A percentile compares a stretch with the other conserved stretches of the same genome.
Evolutionary conservation across 2,797 vertebrate species (phyloP).

Genomic region (Eulemur albifrons): DNA sequence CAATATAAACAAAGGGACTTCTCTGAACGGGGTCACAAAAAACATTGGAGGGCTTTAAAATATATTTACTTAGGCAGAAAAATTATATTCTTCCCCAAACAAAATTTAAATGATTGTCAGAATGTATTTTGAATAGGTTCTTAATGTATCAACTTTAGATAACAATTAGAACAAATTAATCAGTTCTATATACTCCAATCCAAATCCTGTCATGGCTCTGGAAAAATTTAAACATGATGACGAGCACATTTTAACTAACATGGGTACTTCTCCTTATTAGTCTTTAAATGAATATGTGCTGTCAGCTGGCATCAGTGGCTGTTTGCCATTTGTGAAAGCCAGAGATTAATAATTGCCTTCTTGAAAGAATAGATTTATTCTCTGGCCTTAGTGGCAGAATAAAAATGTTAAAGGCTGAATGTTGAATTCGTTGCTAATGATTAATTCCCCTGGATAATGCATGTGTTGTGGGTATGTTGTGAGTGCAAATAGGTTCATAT

Average conservation of each 20-base stretch:
- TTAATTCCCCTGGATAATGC: conserved; percentile 36
- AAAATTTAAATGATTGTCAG: background rate
- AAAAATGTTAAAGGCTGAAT: conserved; percentile 55
- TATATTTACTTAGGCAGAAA: background rate
- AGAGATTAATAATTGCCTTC: conserved; percentile 47
- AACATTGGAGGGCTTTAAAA: background rate
- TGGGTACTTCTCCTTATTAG: conserved; percentile 31
- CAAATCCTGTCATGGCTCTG: background rate
- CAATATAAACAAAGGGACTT: background rate
- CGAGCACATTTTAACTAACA: conserved; percentile 23
- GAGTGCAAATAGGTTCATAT: background rate
- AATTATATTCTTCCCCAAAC: background rate
- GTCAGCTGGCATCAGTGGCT: conserved; percentile 22
- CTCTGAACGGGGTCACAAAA: background rate
- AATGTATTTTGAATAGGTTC: conserved; percentile 5
- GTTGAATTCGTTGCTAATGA: conserved; percentile 24
- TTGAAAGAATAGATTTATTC: conserved; percentile 50
- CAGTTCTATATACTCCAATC: background rate
- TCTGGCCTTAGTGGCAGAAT: conserved; percentile 15
- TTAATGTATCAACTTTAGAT: background rate
- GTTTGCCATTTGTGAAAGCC: conserved; percentile 22
- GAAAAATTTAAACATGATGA: conserved; percentile 42
- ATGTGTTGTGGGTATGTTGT: background rate
- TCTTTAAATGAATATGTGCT: conserved; percentile 48
- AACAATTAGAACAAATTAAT: conserved; percentile 53